Base-by-base conservation (phyloP, 1,140 invertebrate species). In the Neodiprion lecontei region DNA sequence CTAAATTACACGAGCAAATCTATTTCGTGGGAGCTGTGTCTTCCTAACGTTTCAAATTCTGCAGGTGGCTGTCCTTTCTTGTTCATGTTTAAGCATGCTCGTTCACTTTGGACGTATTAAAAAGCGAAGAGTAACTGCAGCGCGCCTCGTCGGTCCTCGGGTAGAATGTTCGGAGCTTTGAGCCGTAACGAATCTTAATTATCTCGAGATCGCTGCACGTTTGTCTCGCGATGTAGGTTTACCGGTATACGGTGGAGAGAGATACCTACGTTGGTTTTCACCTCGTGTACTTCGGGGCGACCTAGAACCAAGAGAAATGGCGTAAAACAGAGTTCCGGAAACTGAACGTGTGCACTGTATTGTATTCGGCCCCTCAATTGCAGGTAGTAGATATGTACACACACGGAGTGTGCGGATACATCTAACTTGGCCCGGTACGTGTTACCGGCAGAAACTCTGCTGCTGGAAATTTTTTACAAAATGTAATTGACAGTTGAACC, bases 111-210 rank as follows among this genome's bases (percentile, higher is more conserved):
- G n/a, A 61, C 53, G 53, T 61, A 61, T 61, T 61, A 61, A 61
- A 17, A 61, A 14, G 11, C 53, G 53, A 17, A 61, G 53, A 61
- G 53, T 61, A 61, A 61, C 53, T 12, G 53, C 28, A 40, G 28
- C 53, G 53, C 53, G 53, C 53, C 53, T 9, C 53, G 53, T 61
- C n/a, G 53, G 53, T 61, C 53, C 53, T 61, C 7, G 11, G 11
- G 53, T 17, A 61, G 11, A 17, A 17, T 11, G 53, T 61, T 17
- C 53, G 11, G 53, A 17, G 53, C 53, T 61, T 17, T 9, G 53
- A 61, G 53, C 11, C 53, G 53, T 61, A 61, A 61, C 53, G 53
- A 61, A 61, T 61, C 53, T 61, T 61, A 61, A 61, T 61, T 61
- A 61, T 61, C 53, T 61, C 53, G 53, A 61, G 53, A 61, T 61